A percentile compares a stretch with the other conserved stretches of the same genome.
phyloP scores from a whole-genome alignment of 2,797 vertebrate genomes.

The Bradypus variegatus region DNA sequence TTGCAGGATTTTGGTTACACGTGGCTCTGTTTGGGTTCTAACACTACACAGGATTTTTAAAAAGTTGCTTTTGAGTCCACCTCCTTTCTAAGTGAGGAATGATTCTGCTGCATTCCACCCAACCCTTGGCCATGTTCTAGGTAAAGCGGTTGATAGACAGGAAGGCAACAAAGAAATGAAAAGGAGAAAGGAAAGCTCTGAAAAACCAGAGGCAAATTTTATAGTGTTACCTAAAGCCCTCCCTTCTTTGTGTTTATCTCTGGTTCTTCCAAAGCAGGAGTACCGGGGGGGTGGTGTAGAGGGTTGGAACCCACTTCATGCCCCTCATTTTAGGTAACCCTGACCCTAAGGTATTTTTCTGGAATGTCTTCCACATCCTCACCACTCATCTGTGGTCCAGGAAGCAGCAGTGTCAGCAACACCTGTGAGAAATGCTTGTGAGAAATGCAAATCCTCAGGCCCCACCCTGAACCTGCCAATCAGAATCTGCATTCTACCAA shows the following conservation, averaged over 20 bases:
- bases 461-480: neutral
- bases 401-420: neutral
- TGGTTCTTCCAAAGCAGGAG: neutral
- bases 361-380: neutral
- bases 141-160: neutral
- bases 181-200: neutral
- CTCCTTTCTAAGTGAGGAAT: neutral
- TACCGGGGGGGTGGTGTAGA: accelerated
- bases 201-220: neutral
- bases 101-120: neutral
- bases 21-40: neutral
- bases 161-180: too few relatives aligned
- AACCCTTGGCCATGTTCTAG: neutral
- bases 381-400: neutral
- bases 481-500: neutral
- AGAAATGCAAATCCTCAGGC: neutral
- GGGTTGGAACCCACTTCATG: neutral
- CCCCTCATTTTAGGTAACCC: neutral
- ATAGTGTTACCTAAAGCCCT: neutral
- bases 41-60: neutral
- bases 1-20: neutral
- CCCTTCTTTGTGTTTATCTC: neutral
- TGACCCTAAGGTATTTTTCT: neutral
- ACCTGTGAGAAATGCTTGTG: too few relatives aligned
- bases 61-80: neutral